These are phyloP conservation scores for Austrofundulus limnaeus DNA, from an alignment of 2,113 vertebrate genomes.

Conservation along the genomic window DNA sequence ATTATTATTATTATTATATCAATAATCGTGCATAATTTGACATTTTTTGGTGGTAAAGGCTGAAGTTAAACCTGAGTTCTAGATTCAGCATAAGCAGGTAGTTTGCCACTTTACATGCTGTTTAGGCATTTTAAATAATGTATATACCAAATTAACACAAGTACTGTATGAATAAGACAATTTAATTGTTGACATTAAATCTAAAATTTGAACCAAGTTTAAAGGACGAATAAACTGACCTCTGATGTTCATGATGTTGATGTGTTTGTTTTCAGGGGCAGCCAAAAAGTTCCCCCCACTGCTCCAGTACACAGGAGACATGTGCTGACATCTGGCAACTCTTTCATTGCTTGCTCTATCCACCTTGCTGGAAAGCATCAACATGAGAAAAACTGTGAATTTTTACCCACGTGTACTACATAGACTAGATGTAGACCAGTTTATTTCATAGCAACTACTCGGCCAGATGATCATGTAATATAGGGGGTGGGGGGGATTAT, in stretches of 20 bases:
- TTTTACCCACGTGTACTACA: neutral
- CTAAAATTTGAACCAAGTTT: neutral
- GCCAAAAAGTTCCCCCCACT: constrained; percentile 76
- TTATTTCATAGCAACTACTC: neutral
- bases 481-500: too few relatives aligned
- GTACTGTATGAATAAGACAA: too few relatives aligned
- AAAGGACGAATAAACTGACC: constrained; percentile 53
- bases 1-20: too few relatives aligned
- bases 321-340: constrained; percentile 61
- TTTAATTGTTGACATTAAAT: neutral
- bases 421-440: too few relatives aligned
- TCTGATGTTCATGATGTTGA: constrained; percentile 82
- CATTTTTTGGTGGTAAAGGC: too few relatives aligned
- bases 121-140: too few relatives aligned
- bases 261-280: constrained; percentile 78
- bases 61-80: too few relatives aligned
- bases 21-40: too few relatives aligned
- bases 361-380: constrained; percentile 60
- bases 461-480: neutral
- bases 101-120: too few relatives aligned
- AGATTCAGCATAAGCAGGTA: too few relatives aligned
- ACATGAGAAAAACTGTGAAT: neutral
- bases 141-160: too few relatives aligned
- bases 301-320: constrained; percentile 80
- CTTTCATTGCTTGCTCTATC: constrained; percentile 62